Evolutionary conservation across 2,113 vertebrate genomes (phyloP), one percentile per base, ranked within the genome.

Genomic region (Chaetorhynchus papuensis): DNA sequence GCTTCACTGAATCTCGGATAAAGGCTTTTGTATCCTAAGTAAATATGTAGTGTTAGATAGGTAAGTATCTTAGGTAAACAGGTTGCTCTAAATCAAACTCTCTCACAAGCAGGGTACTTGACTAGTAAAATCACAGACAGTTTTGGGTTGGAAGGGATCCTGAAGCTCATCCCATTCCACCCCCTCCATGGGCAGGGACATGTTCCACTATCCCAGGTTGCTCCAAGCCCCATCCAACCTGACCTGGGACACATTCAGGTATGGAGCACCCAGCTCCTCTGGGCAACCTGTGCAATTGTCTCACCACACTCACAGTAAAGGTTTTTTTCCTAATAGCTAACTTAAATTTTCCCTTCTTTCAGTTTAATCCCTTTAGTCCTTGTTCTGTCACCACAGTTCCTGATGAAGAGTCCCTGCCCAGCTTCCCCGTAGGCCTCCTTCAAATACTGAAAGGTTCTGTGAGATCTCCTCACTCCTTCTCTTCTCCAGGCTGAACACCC

Each of bases 391-490:
- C 26, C 26, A 6, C 5, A 41, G 12, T 15, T 83, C 15, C 54
- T 69, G 35, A 35, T 30, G 15, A 47, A 41, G 30, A 27, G 4
- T 47, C 9, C 16, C 11, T 54, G 20, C 4, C 16, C 70, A n/a
- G 4, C 21, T 68, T 45, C 10, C 16, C 16, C n/a, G 24, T 4
- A 66, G 27, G 9, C 8, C 13, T 3, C 13, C 10, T 41, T 6
- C 17, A 35, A 11, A 6, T 11, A 6, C 11, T 60, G 61, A 11
- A 39, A 35, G 9, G 6, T 52, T 8, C 15, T 60, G 11, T 37
- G 33, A 69, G 18, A 7, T 60, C 27, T 69, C 12, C 27, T 12
- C 0, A 0, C 15, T 41, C 12, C 24, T 41, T 42, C 26, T 59
- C 27, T 44, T 68, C 19, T 61, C 39, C 24, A 39, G 12, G 10